phyloP scores from a whole-genome alignment of 2,888 invertebrate genomes.

The Steromphala cineraria region DNA sequence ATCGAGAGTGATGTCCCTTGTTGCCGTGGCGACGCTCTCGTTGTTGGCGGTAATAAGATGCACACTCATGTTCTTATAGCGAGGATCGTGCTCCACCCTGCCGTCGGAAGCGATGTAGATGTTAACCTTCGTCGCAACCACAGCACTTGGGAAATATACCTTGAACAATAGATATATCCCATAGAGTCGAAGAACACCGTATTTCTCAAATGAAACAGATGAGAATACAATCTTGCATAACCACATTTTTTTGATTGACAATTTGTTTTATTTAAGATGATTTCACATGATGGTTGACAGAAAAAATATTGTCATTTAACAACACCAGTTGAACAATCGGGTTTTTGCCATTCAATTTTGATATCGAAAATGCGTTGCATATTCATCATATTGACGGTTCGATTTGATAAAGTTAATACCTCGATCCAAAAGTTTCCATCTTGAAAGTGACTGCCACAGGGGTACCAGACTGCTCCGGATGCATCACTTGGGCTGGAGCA shows the following conservation, averaged over 20 bases:
- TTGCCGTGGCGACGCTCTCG: conserved; percentile 31
- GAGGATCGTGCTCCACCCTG: conserved; percentile 34
- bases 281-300: too few species aligned
- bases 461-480: conserved; percentile 44
- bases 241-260: too few species aligned
- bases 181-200: too few species aligned
- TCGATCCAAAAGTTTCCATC: conserved; percentile 57
- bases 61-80: conserved; percentile 43
- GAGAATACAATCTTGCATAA: too few species aligned
- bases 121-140: conserved; percentile 60
- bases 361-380: too few species aligned
- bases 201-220: too few species aligned
- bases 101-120: conserved; percentile 65
- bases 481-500: conserved; percentile 46
- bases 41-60: conserved; percentile 49
- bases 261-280: too few species aligned
- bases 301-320: too few species aligned
- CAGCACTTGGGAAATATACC: conserved; percentile 56
- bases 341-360: too few species aligned
- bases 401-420: conserved; percentile 30
- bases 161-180: conserved; percentile 27
- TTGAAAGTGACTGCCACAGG: conserved; percentile 44
- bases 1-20: conserved; percentile 38
- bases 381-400: too few species aligned
- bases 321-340: too few species aligned